Evolutionary conservation across 2,113 vertebrate species (phyloP).

Genomic region (Sminthopsis crassicaudata): DNA sequence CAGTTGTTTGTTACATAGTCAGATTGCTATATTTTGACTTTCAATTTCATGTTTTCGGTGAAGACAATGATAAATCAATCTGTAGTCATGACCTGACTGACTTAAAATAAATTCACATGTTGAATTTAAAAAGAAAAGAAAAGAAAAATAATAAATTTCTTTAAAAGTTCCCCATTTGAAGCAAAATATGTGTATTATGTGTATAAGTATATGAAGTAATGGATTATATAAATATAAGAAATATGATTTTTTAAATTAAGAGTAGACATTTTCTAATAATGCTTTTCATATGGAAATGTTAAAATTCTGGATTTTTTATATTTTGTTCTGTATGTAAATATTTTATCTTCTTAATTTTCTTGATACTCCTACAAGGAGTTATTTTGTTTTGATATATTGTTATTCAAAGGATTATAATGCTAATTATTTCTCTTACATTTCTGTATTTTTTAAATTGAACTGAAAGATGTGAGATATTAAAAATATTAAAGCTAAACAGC

Average conservation of each 20-base stretch:
- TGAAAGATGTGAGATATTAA: too few species aligned
- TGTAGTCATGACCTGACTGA: conserved; percentile 83
- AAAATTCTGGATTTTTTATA: neutral
- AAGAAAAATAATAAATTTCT: too few species aligned
- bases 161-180: too few species aligned
- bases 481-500: neutral
- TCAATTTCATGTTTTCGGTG: conserved; percentile 82
- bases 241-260: too few species aligned
- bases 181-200: neutral
- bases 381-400: neutral
- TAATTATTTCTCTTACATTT: neutral
- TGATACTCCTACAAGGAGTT: neutral
- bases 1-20: conserved; percentile 79
- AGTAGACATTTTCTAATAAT: too few species aligned
- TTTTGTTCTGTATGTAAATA: neutral
- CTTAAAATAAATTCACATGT: conserved; percentile 84
- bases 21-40: conserved; percentile 83
- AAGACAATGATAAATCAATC: conserved; percentile 81
- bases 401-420: neutral
- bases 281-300: neutral
- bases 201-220: neutral
- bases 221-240: neutral
- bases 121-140: too few species aligned
- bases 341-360: neutral
- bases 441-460: too few species aligned